These are phyloP conservation scores for Salticus scenicus DNA, from an alignment of 2,888 invertebrate species.

Conservation along the genomic window DNA sequence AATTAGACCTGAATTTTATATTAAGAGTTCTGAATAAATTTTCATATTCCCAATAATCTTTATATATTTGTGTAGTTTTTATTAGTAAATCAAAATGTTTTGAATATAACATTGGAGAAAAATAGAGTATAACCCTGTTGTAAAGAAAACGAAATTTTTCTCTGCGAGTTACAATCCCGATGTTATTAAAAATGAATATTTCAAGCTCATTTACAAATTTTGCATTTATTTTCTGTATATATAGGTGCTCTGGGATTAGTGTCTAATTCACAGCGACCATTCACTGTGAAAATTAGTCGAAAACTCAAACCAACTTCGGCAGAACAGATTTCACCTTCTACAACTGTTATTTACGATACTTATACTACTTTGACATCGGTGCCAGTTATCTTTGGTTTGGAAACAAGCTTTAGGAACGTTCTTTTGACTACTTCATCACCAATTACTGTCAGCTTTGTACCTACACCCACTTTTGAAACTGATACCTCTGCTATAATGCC, in stretches of 20 bases:
- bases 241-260: slow-evolving; percentile 58
- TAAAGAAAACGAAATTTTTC: too few species aligned
- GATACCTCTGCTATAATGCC: slow-evolving; percentile 38
- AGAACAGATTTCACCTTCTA: slow-evolving; percentile 23
- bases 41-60: too few species aligned
- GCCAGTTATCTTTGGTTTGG: slow-evolving; percentile 71
- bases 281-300: slow-evolving; percentile 68
- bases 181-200: too few species aligned
- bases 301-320: slow-evolving; percentile 61
- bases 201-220: too few species aligned
- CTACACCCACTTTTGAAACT: slow-evolving; percentile 38
- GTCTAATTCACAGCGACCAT: slow-evolving; percentile 55
- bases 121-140: too few species aligned
- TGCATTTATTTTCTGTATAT: too few species aligned
- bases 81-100: too few species aligned
- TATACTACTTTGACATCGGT: slow-evolving; percentile 68
- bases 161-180: too few species aligned
- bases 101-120: too few species aligned
- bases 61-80: too few species aligned
- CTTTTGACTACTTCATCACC: slow-evolving; percentile 65
- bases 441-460: slow-evolving; percentile 59
- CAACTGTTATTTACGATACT: slow-evolving; percentile 66
- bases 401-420: slow-evolving; percentile 69
- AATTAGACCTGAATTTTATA: too few species aligned
- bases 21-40: too few species aligned